Conservation (phyloP, 2,888 invertebrate genomes). For the Lomographa bimaculata region DNA sequence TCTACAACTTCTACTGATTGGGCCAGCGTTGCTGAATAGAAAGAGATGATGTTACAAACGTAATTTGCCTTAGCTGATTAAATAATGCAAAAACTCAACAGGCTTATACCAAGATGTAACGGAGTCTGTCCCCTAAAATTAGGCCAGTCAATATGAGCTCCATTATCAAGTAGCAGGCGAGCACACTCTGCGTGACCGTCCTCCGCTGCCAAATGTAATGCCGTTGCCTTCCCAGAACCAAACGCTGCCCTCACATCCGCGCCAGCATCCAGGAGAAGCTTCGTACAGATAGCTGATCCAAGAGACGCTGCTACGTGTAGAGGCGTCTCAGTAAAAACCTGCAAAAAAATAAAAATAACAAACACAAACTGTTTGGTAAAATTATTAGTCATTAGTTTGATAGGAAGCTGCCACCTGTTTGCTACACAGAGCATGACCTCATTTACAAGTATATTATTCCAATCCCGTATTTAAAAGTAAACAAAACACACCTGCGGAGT, state of each 20-base stretch:
- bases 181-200: slow-evolving; percentile 93
- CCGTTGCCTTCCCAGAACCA: slow-evolving; percentile 88
- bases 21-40: slow-evolving; percentile 86
- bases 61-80: too few species aligned
- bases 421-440: slow-evolving; percentile 16
- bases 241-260: slow-evolving; percentile 91
- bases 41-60: too few species aligned
- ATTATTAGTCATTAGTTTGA: slow-evolving; percentile 12
- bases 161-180: slow-evolving; percentile 87
- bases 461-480: slow-evolving; percentile 21
- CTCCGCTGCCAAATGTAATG: slow-evolving; percentile 94
- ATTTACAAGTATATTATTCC: slow-evolving; percentile 16
- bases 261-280: slow-evolving; percentile 89
- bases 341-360: slow-evolving; percentile 26
- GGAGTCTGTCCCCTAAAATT: slow-evolving; percentile 92
- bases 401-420: slow-evolving; percentile 16
- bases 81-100: not conserved
- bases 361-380: slow-evolving; percentile 5
- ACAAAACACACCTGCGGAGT: slow-evolving; percentile 87
- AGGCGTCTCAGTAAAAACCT: slow-evolving; percentile 93
- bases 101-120: slow-evolving; percentile 85
- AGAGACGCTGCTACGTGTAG: slow-evolving; percentile 91
- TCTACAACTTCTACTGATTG: slow-evolving; percentile 92
- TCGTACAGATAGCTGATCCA: slow-evolving; percentile 87
- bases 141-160: slow-evolving; percentile 89